phyloP scores from a whole-genome alignment of 2,113 vertebrate species.

The Madoqua kirkii region DNA sequence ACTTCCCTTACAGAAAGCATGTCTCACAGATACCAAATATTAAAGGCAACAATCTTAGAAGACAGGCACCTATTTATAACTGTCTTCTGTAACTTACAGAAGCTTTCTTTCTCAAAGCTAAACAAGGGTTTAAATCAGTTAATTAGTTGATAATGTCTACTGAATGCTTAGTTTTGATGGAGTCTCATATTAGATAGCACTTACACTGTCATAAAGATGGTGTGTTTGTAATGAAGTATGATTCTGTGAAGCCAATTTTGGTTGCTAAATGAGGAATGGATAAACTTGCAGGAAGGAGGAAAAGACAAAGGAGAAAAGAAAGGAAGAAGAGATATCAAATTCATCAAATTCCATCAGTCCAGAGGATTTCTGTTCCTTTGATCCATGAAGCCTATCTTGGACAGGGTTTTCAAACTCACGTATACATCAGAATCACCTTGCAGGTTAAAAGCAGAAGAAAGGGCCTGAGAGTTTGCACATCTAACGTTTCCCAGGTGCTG shows the following conservation, averaged over 20 bases:
- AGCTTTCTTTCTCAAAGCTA: not conserved
- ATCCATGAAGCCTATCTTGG: not conserved
- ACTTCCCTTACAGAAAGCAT: not conserved
- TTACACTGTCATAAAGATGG: not conserved
- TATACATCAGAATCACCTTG: not conserved
- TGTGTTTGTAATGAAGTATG: not conserved
- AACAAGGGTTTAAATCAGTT: constrained; percentile 5
- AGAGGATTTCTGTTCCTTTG: not conserved
- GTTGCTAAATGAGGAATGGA: not conserved
- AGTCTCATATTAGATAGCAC: not conserved
- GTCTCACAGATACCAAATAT: not conserved
- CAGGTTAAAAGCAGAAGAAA: not conserved
- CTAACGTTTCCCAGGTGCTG: not conserved
- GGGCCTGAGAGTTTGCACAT: not conserved
- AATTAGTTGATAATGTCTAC: not conserved
- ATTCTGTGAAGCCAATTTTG: not conserved
- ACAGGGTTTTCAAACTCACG: not conserved
- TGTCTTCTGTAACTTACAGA: not conserved
- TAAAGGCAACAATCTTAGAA: not conserved
- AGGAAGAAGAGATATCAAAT: not conserved
- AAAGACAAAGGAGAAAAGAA: not conserved
- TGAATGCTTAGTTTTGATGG: not conserved
- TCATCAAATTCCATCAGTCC: not conserved
- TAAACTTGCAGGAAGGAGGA: not conserved
- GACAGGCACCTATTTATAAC: not conserved